Conservation (phyloP, 1,140 invertebrate genomes). For the Drosophila kurseongensis region DNA sequence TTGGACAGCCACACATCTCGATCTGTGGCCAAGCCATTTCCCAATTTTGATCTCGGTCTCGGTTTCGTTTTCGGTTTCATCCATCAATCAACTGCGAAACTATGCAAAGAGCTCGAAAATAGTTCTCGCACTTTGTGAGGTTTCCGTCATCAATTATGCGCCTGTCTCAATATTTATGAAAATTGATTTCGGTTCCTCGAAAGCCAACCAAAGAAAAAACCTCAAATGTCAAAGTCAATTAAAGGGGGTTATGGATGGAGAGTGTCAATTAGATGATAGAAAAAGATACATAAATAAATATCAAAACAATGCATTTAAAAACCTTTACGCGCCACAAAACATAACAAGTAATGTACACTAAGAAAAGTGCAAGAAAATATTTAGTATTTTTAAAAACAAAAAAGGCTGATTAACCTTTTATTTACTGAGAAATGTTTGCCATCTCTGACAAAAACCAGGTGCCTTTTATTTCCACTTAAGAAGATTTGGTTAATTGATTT, state of each 20-base stretch:
- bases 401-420: not conserved
- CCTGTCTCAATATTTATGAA: conserved; percentile 81
- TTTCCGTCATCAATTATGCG: conserved; percentile 74
- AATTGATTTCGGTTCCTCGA: conserved; percentile 68
- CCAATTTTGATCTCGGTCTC: conserved; percentile 30
- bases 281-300: not conserved
- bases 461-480: conserved; percentile 31
- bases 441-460: conserved; percentile 32
- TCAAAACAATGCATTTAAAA: conserved; percentile 1
- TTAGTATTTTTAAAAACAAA: not conserved
- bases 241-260: conserved; percentile 44
- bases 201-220: conserved; percentile 28
- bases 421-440: conserved; percentile 8
- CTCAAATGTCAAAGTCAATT: conserved; percentile 77
- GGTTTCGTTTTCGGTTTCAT: conserved; percentile 37
- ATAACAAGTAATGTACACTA: not conserved
- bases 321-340: not conserved
- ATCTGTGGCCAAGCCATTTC: conserved; percentile 31
- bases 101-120: conserved; percentile 58
- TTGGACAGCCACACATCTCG: conserved; percentile 5
- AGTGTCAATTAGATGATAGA: not conserved
- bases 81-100: conserved; percentile 69
- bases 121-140: conserved; percentile 43
- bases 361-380: not conserved
- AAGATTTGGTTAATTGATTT: conserved; percentile 71